Evolutionary conservation across 2,113 vertebrate species (phyloP).

Genomic region (Riparia riparia): DNA sequence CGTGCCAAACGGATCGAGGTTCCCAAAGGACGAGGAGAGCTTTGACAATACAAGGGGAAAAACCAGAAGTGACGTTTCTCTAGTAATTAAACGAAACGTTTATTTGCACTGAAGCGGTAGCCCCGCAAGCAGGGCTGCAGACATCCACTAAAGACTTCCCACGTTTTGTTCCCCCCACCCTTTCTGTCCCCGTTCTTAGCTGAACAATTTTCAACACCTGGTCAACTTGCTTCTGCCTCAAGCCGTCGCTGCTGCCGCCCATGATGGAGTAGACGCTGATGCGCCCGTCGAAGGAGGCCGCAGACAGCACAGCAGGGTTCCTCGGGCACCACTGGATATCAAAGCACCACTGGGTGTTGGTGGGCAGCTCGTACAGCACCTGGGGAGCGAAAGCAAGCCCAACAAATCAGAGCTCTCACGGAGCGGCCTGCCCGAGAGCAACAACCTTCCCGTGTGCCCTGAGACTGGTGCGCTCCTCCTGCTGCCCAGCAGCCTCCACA

Average conservation of each 20-base stretch:
- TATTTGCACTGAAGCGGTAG: accelerated
- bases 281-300: conserved; percentile 89
- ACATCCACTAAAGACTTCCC: not conserved
- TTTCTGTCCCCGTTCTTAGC: not conserved
- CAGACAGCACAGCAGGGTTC: conserved; percentile 92
- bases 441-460: not conserved
- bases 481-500: not conserved
- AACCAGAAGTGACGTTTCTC: not conserved
- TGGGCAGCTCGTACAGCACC: conserved; percentile 94
- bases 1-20: conserved; percentile 92
- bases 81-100: not conserved
- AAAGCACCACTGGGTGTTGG: conserved; percentile 95
- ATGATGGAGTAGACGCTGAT: conserved; percentile 95
- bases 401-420: not conserved
- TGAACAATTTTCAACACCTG: conserved; percentile 69
- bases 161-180: accelerated
- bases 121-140: not conserved
- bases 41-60: conserved; percentile 30
- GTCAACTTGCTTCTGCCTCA: conserved; percentile 86
- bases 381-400: conserved; percentile 44
- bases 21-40: conserved; percentile 93
- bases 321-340: conserved; percentile 98
- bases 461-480: not conserved
- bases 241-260: conserved; percentile 86
- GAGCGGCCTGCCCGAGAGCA: not conserved